Percentiles rank a stretch among this genome's conserved stretches.
phyloP scores from a whole-genome alignment of 92 coral and sea anemone genomes.

The Phenganax stokvisi region DNA sequence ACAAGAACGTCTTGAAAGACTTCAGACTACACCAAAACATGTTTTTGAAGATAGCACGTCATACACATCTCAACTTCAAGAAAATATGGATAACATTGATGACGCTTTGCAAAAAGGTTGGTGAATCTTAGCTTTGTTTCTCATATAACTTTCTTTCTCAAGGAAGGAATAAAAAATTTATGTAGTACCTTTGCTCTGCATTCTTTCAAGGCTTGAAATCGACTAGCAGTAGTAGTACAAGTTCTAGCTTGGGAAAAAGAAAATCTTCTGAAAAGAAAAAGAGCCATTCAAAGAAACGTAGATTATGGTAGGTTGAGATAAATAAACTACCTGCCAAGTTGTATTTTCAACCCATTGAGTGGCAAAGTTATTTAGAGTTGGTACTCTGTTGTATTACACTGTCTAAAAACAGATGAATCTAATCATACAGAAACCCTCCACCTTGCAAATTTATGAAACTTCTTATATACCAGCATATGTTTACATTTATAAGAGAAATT shows the following conservation, averaged over 20 bases:
- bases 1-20: conserved; percentile 64
- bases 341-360: background rate
- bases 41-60: conserved; percentile 76
- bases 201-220: conserved; percentile 31
- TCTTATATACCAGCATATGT: background rate
- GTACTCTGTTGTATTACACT: too few relatives aligned
- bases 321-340: background rate
- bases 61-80: conserved; percentile 83
- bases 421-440: background rate
- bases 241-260: conserved; percentile 49
- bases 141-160: background rate
- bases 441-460: background rate
- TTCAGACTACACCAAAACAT: conserved; percentile 68
- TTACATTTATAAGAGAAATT: background rate
- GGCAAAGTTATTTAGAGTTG: too few relatives aligned
- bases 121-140: background rate
- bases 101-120: conserved; percentile 91
- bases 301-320: conserved; percentile 60
- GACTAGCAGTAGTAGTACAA: conserved; percentile 23
- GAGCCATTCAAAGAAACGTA: conserved; percentile 54
- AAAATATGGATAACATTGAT: conserved; percentile 72
- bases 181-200: background rate
- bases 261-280: conserved; percentile 40
- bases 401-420: too few relatives aligned
- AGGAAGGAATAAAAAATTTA: background rate